Evolutionary conservation across 2,888 invertebrate species (phyloP).

Genomic region (Cetonia aurata): DNA sequence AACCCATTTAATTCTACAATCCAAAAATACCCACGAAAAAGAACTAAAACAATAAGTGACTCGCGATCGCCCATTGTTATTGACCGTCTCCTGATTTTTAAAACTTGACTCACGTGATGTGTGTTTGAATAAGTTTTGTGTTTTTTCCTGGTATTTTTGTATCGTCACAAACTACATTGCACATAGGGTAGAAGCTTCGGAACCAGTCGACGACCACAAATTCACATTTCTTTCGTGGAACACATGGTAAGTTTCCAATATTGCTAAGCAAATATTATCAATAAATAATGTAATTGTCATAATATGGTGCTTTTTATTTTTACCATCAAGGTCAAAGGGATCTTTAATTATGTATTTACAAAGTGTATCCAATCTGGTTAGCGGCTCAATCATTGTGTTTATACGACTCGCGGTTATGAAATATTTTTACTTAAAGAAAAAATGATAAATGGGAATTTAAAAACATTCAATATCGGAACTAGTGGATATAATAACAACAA

Average conservation of each 20-base stretch:
- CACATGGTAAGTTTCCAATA: slow-evolving; percentile 49
- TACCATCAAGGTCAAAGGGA: slow-evolving; percentile 49
- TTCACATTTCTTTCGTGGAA: slow-evolving; percentile 32
- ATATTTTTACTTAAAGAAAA: too few relatives aligned
- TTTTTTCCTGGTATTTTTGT: slow-evolving; percentile 30
- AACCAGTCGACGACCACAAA: slow-evolving; percentile 24
- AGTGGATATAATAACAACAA: too few relatives aligned
- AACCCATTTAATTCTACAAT: background rate
- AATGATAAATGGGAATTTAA: too few relatives aligned
- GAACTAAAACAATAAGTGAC: slow-evolving; percentile 5
- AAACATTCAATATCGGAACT: too few relatives aligned
- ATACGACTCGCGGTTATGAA: background rate
- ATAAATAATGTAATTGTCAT: background rate
- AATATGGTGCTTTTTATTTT: slow-evolving; percentile 45
- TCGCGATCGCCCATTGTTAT: slow-evolving; percentile 25
- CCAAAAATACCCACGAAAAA: background rate
- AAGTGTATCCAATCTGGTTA: slow-evolving; percentile 12
- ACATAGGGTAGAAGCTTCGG: slow-evolving; percentile 25
- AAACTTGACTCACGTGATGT: slow-evolving; percentile 49
- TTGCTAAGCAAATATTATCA: background rate
- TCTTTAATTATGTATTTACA: slow-evolving; percentile 21
- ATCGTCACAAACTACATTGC: slow-evolving; percentile 18
- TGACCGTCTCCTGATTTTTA: slow-evolving; percentile 34
- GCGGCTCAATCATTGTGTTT: slow-evolving; percentile 13
- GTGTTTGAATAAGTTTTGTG: slow-evolving; percentile 45